These are phyloP conservation scores for Hippoglossus hippoglossus DNA, from an alignment of 2,797 vertebrate genomes.

Conservation along the genomic window DNA sequence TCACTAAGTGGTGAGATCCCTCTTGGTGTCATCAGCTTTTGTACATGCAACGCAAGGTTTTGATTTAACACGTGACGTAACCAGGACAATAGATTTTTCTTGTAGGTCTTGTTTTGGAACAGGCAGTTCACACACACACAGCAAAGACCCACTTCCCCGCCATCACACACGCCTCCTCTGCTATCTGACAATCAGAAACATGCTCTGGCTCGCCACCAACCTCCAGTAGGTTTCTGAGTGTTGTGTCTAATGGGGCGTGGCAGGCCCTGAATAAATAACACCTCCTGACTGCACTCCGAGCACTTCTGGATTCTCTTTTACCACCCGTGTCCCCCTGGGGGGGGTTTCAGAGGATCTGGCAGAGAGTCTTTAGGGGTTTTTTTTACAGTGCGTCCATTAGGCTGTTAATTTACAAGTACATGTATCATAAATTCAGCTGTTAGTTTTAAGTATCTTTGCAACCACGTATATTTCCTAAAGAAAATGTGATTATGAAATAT, in stretches of 20 bases:
- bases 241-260: conserved; percentile 52
- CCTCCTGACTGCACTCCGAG: conserved; percentile 18
- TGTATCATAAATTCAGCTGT: not conserved
- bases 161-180: not conserved
- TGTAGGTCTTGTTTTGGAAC: no score
- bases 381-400: conserved; percentile 9
- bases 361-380: not conserved
- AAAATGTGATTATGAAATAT: no score
- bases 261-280: conserved; percentile 41
- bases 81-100: no score
- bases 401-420: not conserved
- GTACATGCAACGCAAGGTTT: no score
- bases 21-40: no score
- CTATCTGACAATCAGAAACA: conserved; percentile 26
- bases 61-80: no score
- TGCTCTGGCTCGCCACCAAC: conserved; percentile 39
- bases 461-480: no score
- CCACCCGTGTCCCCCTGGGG: not conserved
- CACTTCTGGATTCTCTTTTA: conserved; percentile 31
- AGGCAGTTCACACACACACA: conserved; percentile 1
- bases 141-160: conserved; percentile 4
- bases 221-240: conserved; percentile 27
- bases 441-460: no score
- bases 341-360: not conserved
- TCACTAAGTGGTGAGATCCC: no score